Evolutionary conservation across 2,888 invertebrate genomes (phyloP), one percentile per base, ranked within the genome.

Genomic region (Volucella inanis): DNA sequence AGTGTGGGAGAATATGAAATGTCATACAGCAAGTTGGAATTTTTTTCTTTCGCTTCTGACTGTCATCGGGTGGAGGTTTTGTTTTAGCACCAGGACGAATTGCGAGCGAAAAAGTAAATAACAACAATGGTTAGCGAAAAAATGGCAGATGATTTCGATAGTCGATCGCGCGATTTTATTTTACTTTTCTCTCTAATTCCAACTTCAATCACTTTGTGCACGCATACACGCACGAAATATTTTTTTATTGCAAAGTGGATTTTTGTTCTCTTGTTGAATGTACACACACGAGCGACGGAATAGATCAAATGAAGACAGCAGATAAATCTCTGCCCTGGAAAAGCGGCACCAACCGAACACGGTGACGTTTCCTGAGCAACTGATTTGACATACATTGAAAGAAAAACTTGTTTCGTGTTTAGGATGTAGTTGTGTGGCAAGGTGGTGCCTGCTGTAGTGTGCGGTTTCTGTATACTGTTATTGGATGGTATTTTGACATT

Each of bases 361-460:
- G 81, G 81, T 72, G 81, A 85, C 85, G 85, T 80, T 81, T 72
- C 71, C 81, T 85, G 85, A 85, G 76, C 81, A 67, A 85, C 85
- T 85, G 76, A 77, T 57, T 55, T 47, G 62, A 50, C 67, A 85
- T 31, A 85, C 81, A 77, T 68, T 49, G 72, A 81, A 72, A 81
- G 50, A 67, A 14, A 59, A 72, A 84, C 79, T 79, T 54, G 75
- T 70, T 80, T 80, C 64, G 14, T 8, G 14, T 11, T 12, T 0
- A 31, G 8, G 12, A 11, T 38, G 67, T 67, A 31, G 47, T 62
- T 22, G 79, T 65, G 14, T 55, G n/a, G 9, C 3, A 31, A 43
- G 47, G 11, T 22, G 50, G 57, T 65, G 68, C 54, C 45, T 2
- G 6, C 4, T 47, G 31, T 47, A 11, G 61, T 43, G 38, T 15